A percentile compares a stretch with the other conserved stretches of the same genome.
Evolutionary conservation across 2,797 vertebrate genomes (phyloP).

Genomic region (Alosa sapidissima): DNA sequence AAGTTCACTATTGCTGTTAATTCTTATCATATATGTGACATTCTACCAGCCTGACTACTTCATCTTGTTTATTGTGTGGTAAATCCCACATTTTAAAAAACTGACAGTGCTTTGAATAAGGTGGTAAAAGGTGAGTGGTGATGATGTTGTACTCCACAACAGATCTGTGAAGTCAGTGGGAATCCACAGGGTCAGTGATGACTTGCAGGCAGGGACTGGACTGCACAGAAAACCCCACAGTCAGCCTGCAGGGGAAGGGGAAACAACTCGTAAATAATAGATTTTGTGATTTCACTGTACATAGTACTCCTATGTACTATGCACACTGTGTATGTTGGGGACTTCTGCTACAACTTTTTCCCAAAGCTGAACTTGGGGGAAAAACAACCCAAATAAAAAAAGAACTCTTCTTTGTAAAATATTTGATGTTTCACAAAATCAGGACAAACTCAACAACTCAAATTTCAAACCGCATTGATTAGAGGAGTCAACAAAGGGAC

Average conservation of each 20-base stretch:
- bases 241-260: neutral
- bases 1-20: no score
- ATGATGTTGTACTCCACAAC: neutral
- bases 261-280: no score
- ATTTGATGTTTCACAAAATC: neutral
- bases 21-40: no score
- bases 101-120: neutral
- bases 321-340: neutral
- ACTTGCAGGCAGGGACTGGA: neutral
- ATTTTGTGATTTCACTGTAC: neutral
- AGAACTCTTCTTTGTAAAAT: neutral
- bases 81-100: neutral
- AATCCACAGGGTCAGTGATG: neutral
- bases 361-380: neutral
- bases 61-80: no score
- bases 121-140: neutral
- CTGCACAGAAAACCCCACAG: neutral
- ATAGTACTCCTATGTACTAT: neutral
- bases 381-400: neutral
- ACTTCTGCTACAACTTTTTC: neutral
- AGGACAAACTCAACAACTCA: neutral
- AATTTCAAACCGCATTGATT: neutral
- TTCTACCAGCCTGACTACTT: no score
- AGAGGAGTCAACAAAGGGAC: neutral
- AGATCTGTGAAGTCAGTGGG: neutral